phyloP scores from a whole-genome alignment of 2,888 invertebrate genomes.

The Labia minor region DNA sequence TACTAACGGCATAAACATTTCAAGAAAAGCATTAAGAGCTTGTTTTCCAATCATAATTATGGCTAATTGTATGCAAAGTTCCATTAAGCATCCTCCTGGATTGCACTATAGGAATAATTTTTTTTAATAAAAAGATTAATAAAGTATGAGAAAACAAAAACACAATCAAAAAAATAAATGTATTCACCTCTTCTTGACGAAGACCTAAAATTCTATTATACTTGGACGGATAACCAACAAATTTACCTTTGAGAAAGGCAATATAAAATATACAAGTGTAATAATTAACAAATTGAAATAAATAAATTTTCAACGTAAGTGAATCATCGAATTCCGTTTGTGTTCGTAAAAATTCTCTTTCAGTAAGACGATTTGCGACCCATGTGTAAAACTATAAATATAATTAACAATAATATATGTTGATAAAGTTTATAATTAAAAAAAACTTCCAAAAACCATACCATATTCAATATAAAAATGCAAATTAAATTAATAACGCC shows the following conservation, averaged over 20 bases:
- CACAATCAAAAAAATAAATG: conserved; percentile 17
- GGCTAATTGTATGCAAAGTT: conserved; percentile 71
- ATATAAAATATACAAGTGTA: conserved; percentile 83
- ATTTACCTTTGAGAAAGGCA: conserved; percentile 64
- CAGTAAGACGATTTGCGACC: conserved; percentile 56
- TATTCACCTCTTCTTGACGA: conserved; percentile 55
- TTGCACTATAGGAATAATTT: conserved; percentile 47
- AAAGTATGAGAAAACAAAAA: neutral
- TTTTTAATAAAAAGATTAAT: conserved; percentile 16
- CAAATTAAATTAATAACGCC: conserved; percentile 65
- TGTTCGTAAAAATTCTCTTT: conserved; percentile 64
- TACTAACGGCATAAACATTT: conserved; percentile 62
- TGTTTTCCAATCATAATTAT: conserved; percentile 84
- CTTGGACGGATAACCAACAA: conserved; percentile 65
- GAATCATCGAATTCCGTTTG: conserved; percentile 81
- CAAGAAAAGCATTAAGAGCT: conserved; percentile 61
- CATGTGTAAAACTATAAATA: conserved; percentile 42
- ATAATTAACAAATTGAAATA: conserved; percentile 82
- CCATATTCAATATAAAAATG: conserved; percentile 62
- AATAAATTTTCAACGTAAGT: conserved; percentile 72
- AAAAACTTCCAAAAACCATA: conserved; percentile 30
- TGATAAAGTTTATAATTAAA: neutral
- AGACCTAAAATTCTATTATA: conserved; percentile 61
- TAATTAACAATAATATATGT: neutral
- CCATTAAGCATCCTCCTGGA: conserved; percentile 75